Percentiles rank a stretch among this genome's conserved stretches.
phyloP scores from a whole-genome alignment of 2,113 vertebrate genomes.

The Otocyon megalotis region DNA sequence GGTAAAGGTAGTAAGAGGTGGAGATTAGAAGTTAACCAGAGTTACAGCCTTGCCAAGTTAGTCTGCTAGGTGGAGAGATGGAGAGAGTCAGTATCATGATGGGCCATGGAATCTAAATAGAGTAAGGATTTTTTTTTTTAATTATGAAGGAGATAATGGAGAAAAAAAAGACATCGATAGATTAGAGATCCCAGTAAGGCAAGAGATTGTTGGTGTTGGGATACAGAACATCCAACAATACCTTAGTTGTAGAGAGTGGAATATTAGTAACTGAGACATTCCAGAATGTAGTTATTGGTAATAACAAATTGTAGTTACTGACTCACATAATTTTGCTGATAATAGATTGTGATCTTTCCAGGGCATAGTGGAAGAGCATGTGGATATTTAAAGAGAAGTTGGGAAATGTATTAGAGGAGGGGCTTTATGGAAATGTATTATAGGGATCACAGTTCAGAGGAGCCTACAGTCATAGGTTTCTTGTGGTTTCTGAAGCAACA shows the following conservation, averaged over 20 bases:
- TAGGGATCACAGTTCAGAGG: neutral
- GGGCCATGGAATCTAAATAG: neutral
- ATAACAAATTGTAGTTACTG: neutral
- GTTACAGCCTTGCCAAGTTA: neutral
- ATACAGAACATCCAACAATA: neutral
- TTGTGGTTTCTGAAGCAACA: neutral
- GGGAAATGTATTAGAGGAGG: neutral
- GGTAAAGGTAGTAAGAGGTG: neutral
- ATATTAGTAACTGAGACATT: neutral
- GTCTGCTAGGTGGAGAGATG: neutral
- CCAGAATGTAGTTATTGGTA: neutral
- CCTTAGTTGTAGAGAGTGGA: neutral
- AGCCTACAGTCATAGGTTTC: neutral
- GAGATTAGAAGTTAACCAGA: neutral
- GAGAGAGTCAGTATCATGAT: neutral
- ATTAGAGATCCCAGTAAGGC: neutral
- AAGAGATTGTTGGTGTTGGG: neutral
- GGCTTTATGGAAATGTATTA: neutral
- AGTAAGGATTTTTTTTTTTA: neutral
- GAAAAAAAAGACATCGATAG: neutral
- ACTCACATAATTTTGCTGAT: conserved; percentile 31
- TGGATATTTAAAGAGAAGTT: neutral
- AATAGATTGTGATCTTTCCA: neutral
- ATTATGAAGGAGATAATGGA: neutral
- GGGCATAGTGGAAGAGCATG: neutral